These are phyloP conservation scores for Saimiri boliviensis DNA, from an alignment of 2,113 vertebrate genomes.

Conservation along the genomic window DNA sequence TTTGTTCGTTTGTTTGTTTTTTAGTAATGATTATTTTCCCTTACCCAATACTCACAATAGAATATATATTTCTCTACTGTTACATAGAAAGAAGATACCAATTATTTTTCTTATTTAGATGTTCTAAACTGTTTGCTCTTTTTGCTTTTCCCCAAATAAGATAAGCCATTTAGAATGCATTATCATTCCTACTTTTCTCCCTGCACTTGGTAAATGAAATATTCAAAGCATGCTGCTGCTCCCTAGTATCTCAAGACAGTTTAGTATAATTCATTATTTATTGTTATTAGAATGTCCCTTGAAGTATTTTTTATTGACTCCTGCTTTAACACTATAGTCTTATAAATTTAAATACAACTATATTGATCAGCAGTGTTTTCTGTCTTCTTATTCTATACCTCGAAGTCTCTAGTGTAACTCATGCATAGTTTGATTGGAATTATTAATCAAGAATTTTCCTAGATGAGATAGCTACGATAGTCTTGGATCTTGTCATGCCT, in stretches of 20 bases:
- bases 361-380: background rate
- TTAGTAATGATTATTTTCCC: background rate
- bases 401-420: background rate
- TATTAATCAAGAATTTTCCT: background rate
- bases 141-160: background rate
- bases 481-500: background rate
- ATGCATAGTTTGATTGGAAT: background rate
- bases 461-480: background rate
- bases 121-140: background rate
- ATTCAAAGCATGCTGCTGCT: background rate
- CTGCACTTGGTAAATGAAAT: background rate
- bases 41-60: background rate
- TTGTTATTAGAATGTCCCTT: background rate
- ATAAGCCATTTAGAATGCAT: background rate
- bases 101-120: background rate
- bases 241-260: background rate
- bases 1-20: background rate
- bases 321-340: background rate
- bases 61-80: background rate
- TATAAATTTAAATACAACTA: background rate
- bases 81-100: background rate
- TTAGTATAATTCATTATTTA: background rate
- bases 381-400: background rate
- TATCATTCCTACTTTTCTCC: background rate
- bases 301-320: background rate